Conservation (phyloP, 2,888 invertebrate species). For the Amaurobius ferox region DNA sequence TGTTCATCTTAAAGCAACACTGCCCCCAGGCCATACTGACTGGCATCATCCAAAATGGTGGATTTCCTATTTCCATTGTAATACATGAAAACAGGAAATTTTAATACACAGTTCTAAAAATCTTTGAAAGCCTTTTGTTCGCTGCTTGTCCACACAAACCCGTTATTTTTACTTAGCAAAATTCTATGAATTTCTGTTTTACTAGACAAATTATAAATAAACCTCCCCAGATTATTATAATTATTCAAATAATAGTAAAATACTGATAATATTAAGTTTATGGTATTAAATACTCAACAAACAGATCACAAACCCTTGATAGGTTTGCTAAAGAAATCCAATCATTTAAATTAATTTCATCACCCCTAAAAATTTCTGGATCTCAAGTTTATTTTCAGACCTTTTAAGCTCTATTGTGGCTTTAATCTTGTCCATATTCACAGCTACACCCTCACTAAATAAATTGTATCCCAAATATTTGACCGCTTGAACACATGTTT, state of each 20-base stretch:
- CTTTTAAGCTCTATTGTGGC: constrained; percentile 18
- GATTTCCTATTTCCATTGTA: background rate
- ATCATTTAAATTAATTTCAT: no score
- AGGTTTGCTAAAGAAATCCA: no score
- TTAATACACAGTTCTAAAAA: background rate
- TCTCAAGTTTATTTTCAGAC: constrained; percentile 25
- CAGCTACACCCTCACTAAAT: background rate
- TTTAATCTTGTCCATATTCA: constrained; percentile 3
- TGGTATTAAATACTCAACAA: no score
- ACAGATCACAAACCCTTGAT: no score
- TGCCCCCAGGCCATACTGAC: constrained; percentile 22
- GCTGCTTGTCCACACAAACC: background rate
- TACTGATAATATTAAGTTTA: no score
- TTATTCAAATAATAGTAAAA: no score
- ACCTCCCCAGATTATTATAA: constrained; percentile 46
- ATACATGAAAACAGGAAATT: constrained; percentile 2
- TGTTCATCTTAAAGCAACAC: constrained; percentile 31
- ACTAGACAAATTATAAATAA: constrained; percentile 21
- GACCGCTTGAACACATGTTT: background rate
- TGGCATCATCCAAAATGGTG: constrained; percentile 25
- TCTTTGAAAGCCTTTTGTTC: constrained; percentile 14
- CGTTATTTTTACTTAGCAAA: constrained; percentile 18
- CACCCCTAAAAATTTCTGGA: constrained; percentile 62
- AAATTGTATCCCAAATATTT: constrained; percentile 20
- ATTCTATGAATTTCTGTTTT: background rate